Evolutionary conservation across 1,140 invertebrate species (phyloP), one percentile per base, ranked within the genome.

Genomic region (Apis florea): DNA sequence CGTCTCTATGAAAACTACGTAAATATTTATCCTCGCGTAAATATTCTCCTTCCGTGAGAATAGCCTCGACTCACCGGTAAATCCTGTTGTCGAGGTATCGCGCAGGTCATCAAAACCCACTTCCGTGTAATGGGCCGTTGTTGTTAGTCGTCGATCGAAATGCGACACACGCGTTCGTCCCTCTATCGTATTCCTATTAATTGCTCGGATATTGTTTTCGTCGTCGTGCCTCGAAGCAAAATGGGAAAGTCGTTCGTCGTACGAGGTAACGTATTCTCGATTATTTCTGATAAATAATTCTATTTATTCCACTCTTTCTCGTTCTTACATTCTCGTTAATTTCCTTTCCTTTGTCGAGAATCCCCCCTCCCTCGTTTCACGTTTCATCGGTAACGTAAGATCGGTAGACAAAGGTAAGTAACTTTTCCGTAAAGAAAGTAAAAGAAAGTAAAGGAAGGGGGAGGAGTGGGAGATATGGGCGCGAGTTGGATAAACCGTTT

Each of bases 1-100:
- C 63, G 53, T 49, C 69, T 31, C 70, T 75, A 58, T 59, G 69
- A 54, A 15, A 84, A 69, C 83, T 66, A 66, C 72, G 85, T 86
- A 56, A 0, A 9, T 63, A 6, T 40, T 40, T 40, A 90, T 90
- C 80, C 85, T 83, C 86, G 59, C 87, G 87, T 89, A 89, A 89
- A 89, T n/a, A n/a, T 88, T 88, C 87, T 80, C 69, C 71, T 88
- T 86, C 59, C 69, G 79, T 70, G 70, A 67, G 82, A 82, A 88
- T 87, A 87, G 88, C 72, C 74, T 63, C 80, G 85, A 79, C 79
- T 83, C 87, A 72, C 70, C 79, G 63, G 81, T 70, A 84, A 88
- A 88, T 88, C 86, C 84, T 64, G 88, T 88, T 80, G 81, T 61
- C 85, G 24, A 68, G 73, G 76, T 74, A 88, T 85, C 80, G 82